A percentile compares a stretch with the other conserved stretches of the same genome.
These are phyloP conservation scores for Bostrychus sinensis DNA, from an alignment of 2,113 vertebrate genomes.

Conservation along the genomic window DNA sequence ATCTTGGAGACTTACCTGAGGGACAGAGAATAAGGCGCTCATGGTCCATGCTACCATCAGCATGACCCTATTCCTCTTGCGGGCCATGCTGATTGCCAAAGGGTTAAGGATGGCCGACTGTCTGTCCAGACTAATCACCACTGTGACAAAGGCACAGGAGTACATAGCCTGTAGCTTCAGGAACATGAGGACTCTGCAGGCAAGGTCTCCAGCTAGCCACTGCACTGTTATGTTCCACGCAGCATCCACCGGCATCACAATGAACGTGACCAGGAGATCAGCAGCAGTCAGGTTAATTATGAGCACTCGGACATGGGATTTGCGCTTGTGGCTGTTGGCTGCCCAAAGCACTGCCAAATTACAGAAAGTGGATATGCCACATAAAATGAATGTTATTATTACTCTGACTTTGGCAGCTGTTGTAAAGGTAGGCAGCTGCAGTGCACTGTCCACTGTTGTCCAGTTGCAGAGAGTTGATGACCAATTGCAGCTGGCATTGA, in stretches of 20 bases:
- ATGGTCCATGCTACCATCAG: slow-evolving; percentile 77
- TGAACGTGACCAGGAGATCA: slow-evolving; percentile 81
- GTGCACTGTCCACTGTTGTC: slow-evolving; percentile 30
- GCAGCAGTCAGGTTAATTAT: slow-evolving; percentile 81
- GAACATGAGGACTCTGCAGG: slow-evolving; percentile 84
- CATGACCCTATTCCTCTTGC: slow-evolving; percentile 79
- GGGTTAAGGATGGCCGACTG: slow-evolving; percentile 80
- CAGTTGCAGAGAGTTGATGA: slow-evolving; percentile 34
- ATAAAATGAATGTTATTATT: slow-evolving; percentile 66
- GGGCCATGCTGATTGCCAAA: slow-evolving; percentile 73
- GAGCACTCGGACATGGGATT: slow-evolving; percentile 77
- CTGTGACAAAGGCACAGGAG: slow-evolving; percentile 81
- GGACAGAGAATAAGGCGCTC: slow-evolving; percentile 80
- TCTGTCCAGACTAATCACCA: slow-evolving; percentile 87
- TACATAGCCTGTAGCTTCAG: slow-evolving; percentile 88
- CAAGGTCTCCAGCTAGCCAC: slow-evolving; percentile 81
- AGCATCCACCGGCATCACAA: slow-evolving; percentile 83
- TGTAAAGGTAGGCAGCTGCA: slow-evolving; percentile 63
- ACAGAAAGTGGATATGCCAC: slow-evolving; percentile 58
- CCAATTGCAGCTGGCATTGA: slow-evolving; percentile 53
- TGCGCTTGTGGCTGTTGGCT: slow-evolving; percentile 48
- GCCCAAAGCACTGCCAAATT: slow-evolving; percentile 65
- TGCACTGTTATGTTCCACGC: slow-evolving; percentile 85
- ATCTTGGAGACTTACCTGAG: slow-evolving; percentile 75
- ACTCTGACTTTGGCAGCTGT: slow-evolving; percentile 67